Evolutionary conservation across 2,113 vertebrate species (phyloP), one percentile per base, ranked within the genome.

Genomic region (Anoura caudifer): DNA sequence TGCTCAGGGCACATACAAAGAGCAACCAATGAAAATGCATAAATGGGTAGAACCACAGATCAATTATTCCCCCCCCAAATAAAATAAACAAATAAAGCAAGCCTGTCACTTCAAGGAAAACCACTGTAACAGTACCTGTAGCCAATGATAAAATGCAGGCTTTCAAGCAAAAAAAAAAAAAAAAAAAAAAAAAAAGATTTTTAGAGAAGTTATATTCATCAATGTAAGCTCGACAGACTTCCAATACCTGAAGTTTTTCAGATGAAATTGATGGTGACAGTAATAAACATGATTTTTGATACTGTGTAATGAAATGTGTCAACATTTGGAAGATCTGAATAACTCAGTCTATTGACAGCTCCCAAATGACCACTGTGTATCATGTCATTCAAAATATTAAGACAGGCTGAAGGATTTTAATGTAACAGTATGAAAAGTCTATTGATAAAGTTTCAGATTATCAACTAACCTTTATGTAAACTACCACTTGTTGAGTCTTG

Each of bases 141-240:
- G 47, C 14, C 28, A 77, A 79, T 36, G 38, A 54, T n/a, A 90
- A 93, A 91, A 96, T 16, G 26, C 6, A 41, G 33, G 17, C 38
- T 93, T 93, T 82, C 63, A 92, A 82, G 26, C 59, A 81, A 92
- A 90, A 92, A 75, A 6, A 50, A 15, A 77, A 50, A 50, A 86
- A 92, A 90, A 92, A 75, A 4, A 36, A 15, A 77, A 50, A n/a
- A n/a, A n/a, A n/a, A n/a, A 47, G 45, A 47, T 12, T 61, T 91
- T 79, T 4, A 63, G 33, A 80, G 75, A 95, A 94, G 28, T 7
- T 47, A 2, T 52, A 63, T 75, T 43, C 36, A 79, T 41, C 33
- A 92, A 82, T 3, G 12, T 70, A 72, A 41, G 20, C 20, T 28
- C 41, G 31, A 69, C 22, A 75, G 59, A 17, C 24, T 94, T 14